phyloP scores from a whole-genome alignment of 2,113 vertebrate species.

The Platysteira castanea region DNA sequence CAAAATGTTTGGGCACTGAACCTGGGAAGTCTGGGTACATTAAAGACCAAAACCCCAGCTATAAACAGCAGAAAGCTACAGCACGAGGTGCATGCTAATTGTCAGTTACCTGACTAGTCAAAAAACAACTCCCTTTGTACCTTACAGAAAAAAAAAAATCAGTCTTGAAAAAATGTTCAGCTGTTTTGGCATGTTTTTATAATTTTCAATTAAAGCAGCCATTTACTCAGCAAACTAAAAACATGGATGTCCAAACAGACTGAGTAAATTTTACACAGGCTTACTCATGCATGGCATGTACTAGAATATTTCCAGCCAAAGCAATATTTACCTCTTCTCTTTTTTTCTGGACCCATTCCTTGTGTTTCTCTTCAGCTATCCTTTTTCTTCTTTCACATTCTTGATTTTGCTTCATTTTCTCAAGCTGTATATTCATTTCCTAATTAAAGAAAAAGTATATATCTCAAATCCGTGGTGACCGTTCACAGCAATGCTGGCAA shows the following conservation, averaged over 20 bases:
- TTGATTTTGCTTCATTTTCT: constrained; percentile 71
- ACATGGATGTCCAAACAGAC: neutral
- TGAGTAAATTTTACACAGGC: neutral
- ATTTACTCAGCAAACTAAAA: neutral
- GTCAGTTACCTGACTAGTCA: neutral
- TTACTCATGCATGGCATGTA: neutral
- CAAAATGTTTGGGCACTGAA: neutral
- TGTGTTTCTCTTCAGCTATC: constrained; percentile 80
- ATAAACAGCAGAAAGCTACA: neutral
- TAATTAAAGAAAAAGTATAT: constrained; percentile 17
- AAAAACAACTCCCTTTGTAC: neutral
- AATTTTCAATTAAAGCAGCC: neutral
- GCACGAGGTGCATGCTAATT: neutral
- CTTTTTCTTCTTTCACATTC: constrained; percentile 77
- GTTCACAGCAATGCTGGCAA: neutral
- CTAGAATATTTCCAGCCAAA: neutral
- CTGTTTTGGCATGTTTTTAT: neutral
- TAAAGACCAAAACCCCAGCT: neutral
- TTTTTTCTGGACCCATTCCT: constrained; percentile 87
- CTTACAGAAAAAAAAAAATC: neutral
- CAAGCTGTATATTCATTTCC: constrained; percentile 73
- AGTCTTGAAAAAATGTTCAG: neutral
- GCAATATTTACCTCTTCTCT: constrained; percentile 74
- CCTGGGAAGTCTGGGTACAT: neutral
- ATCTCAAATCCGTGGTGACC: neutral